These are phyloP conservation scores for Hydraecia micacea DNA, from an alignment of 2,888 invertebrate genomes.

Conservation along the genomic window DNA sequence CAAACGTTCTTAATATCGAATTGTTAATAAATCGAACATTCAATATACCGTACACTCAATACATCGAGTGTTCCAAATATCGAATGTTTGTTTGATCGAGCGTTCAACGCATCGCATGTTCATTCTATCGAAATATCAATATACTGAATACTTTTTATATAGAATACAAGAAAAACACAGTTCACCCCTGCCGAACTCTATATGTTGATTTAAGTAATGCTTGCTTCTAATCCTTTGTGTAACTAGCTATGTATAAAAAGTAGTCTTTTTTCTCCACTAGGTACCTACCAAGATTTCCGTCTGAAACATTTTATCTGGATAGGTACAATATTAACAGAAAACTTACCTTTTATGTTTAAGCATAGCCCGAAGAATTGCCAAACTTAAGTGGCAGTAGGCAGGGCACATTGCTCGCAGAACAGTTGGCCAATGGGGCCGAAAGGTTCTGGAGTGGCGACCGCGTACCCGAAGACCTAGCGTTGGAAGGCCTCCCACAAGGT, in stretches of 20 bases:
- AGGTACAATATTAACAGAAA: neutral
- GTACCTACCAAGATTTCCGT: neutral
- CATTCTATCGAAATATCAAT: neutral
- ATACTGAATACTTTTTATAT: too few species aligned
- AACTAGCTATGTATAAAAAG: neutral
- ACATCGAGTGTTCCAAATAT: conserved; percentile 1
- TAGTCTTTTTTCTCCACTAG: neutral
- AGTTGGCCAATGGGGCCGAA: too few species aligned
- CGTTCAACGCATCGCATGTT: neutral
- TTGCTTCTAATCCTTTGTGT: neutral
- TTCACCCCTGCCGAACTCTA: neutral
- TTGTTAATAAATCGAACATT: too few species aligned
- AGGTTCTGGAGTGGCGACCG: too few species aligned
- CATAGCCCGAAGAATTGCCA: too few species aligned
- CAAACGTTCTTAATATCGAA: too few species aligned
- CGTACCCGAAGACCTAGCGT: too few species aligned
- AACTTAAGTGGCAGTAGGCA: too few species aligned
- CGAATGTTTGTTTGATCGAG: neutral
- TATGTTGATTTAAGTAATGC: neutral
- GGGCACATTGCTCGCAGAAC: too few species aligned
- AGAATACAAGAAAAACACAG: too few species aligned
- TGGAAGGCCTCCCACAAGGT: too few species aligned
- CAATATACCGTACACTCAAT: neutral
- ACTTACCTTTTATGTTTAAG: neutral
- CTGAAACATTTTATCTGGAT: neutral